A percentile compares a stretch with the other conserved stretches of the same genome.
These are phyloP conservation scores for Dissostichus mawsoni DNA, from an alignment of 2,113 vertebrate species.

Conservation along the genomic window DNA sequence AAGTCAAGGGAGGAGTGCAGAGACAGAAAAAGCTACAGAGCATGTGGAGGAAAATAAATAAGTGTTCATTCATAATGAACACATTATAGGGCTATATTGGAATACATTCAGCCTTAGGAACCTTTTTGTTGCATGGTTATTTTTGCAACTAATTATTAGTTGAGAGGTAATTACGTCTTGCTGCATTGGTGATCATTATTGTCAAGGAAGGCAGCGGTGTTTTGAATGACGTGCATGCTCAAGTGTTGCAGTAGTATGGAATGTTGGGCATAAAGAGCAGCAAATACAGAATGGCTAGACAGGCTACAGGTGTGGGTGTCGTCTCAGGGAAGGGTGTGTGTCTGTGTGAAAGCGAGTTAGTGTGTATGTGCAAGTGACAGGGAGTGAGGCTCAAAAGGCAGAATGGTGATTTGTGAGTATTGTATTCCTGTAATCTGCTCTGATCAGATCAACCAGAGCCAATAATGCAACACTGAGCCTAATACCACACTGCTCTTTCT, in stretches of 20 bases:
- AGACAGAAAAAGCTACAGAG: constrained; percentile 32
- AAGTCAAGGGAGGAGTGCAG: constrained; percentile 45
- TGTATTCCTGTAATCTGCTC: constrained; percentile 84
- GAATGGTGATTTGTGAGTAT: constrained; percentile 78
- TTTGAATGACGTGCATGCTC: constrained; percentile 33
- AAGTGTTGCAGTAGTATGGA: constrained; percentile 24
- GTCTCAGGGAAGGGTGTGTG: constrained; percentile 30
- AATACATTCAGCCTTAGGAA: constrained; percentile 66
- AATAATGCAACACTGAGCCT: constrained; percentile 81
- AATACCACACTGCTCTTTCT: constrained; percentile 76
- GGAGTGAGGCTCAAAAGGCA: constrained; percentile 61
- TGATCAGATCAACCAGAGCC: constrained; percentile 83
- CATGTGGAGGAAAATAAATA: constrained; percentile 53
- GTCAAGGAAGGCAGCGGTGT: constrained; percentile 43
- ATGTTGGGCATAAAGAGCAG: constrained; percentile 21
- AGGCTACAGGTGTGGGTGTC: constrained; percentile 68
- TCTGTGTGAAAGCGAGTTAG: constrained; percentile 26
- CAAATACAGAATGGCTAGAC: constrained; percentile 28
- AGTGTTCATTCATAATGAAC: constrained; percentile 73
- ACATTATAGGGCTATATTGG: constrained; percentile 63
- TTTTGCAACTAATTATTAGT: constrained; percentile 72
- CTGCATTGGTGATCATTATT: constrained; percentile 48
- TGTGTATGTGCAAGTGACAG: constrained; percentile 44
- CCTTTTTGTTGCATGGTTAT: constrained; percentile 63
- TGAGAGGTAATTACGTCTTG: constrained; percentile 66